Percentiles rank a stretch among this genome's conserved stretches.
These are phyloP conservation scores for Lacanobia wlatinum DNA, from an alignment of 2,888 invertebrate species.

Conservation along the genomic window DNA sequence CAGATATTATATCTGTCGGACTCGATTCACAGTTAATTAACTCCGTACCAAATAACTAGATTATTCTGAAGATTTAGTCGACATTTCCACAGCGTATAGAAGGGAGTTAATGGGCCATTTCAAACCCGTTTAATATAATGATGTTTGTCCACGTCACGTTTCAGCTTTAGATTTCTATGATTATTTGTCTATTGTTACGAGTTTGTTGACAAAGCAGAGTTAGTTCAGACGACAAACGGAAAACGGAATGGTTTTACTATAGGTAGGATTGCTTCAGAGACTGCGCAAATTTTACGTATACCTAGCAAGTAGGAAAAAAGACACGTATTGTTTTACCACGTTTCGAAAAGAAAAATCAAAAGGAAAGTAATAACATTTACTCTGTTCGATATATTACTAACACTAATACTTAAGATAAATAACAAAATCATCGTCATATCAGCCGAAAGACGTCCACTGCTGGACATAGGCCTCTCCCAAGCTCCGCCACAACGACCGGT, in stretches of 20 bases:
- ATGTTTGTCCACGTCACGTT: conserved; percentile 37
- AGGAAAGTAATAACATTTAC: no score
- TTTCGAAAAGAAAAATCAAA: no score
- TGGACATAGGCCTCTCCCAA: no score
- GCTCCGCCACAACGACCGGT: no score
- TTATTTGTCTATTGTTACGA: conserved; percentile 37
- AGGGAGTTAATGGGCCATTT: conserved; percentile 31
- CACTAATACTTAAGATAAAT: no score
- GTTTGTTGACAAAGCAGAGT: conserved; percentile 25
- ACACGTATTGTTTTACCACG: no score
- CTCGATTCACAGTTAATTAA: conserved; percentile 22
- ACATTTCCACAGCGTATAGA: conserved; percentile 6
- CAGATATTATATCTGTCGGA: not conserved
- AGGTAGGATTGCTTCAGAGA: no score
- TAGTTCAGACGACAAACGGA: not conserved
- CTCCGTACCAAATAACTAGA: conserved; percentile 16
- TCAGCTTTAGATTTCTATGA: conserved; percentile 29
- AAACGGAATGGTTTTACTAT: not conserved
- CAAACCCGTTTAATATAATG: conserved; percentile 27
- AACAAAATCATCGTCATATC: no score
- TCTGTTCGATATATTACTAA: no score
- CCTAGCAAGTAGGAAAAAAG: no score
- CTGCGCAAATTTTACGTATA: no score
- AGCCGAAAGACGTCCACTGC: no score
- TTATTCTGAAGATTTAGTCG: conserved; percentile 14